Base-by-base conservation (phyloP, 2,888 invertebrate genomes). In the Cyclophora albipunctata region DNA sequence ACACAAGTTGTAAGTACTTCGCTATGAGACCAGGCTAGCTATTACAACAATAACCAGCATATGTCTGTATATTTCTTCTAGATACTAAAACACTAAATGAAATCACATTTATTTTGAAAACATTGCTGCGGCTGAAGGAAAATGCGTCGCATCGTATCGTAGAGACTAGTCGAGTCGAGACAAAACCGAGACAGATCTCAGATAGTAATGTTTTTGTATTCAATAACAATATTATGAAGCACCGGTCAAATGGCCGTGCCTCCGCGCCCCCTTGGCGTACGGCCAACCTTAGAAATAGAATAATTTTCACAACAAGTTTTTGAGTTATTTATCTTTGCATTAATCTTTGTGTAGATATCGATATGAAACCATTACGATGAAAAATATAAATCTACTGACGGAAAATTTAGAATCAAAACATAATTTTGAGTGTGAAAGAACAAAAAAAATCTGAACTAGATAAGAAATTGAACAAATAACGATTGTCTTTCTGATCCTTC, bases 231-330 rank as follows among this genome's bases (percentile, higher is more conserved):
- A 68, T 71, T 62, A 65, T 67, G 57, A 67, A 66, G 64, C 66
- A 58, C 63, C 56, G 52, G 59, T 57, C 58, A 58, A 59, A 58
- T 48, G 62, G 57, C 58, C 57, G 50, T 54, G 55, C 52, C 61
- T 64, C 63, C 60, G 61, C 61, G 60, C 59, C 59, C 61, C 59
- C 66, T 74, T 61, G 78, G 79, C 69, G 48, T 47, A 33, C 41
- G 42, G 77, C 78, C 79, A 78, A 65, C 53, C 56, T 59, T 64
- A 56, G 59, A 59, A 66, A 64, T 64, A 60, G 55, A 59, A 60
- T 45, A 40, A 7, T 40, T 45, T 34, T 50, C 45, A 45, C 43
- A 51, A 48, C 46, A 47, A 35, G 41, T 52, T 49, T 48, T 52
- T 35, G 42, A 34, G 34, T 47, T 3, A 40, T 45, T 5, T 41